phyloP scores from a whole-genome alignment of 2,888 invertebrate genomes.

The Chydorus sphaericus region DNA sequence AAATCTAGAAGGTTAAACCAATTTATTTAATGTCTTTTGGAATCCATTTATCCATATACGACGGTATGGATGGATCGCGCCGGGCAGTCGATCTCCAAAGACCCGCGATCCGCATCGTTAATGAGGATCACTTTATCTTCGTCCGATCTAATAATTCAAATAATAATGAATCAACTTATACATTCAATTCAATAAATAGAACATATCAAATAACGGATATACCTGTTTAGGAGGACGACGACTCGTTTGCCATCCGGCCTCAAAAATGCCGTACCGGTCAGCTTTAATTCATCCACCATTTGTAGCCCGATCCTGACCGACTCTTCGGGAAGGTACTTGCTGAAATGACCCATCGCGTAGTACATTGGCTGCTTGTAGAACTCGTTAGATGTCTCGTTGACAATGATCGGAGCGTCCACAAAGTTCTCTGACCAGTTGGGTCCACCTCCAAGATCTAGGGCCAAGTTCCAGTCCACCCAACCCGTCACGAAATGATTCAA shows the following conservation, averaged over 20 bases:
- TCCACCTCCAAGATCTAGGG: constrained; percentile 54
- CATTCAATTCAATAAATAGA: no score
- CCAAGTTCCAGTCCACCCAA: constrained; percentile 86
- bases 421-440: constrained; percentile 65
- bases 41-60: constrained; percentile 10
- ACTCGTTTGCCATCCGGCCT: constrained; percentile 37
- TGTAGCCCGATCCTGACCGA: constrained; percentile 17
- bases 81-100: constrained; percentile 5
- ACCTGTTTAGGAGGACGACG: constrained; percentile 38
- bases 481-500: constrained; percentile 58
- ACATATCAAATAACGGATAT: no score
- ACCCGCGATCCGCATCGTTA: constrained; percentile 1
- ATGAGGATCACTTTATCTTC: neutral
- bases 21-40: no score
- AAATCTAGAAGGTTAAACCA: no score
- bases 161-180: no score
- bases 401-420: constrained; percentile 65
- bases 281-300: neutral
- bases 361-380: constrained; percentile 42
- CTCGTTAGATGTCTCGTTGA: constrained; percentile 31
- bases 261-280: constrained; percentile 36
- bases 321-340: constrained; percentile 24
- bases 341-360: constrained; percentile 39
- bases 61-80: constrained; percentile 12
- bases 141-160: neutral